These are phyloP conservation scores for Strigops habroptila DNA, from an alignment of 2,113 vertebrate genomes.

Conservation along the genomic window DNA sequence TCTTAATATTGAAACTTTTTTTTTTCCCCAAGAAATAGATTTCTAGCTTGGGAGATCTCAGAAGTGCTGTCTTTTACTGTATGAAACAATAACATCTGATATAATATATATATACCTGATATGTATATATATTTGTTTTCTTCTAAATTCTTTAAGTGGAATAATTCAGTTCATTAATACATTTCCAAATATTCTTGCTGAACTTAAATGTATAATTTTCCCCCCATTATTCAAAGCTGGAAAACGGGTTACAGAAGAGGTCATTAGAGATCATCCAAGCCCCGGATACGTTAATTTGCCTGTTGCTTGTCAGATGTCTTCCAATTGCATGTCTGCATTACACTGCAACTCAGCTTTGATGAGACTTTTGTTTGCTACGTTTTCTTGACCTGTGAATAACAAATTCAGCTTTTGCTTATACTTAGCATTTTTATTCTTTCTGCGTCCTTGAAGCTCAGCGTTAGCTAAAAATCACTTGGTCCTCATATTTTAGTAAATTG, in stretches of 20 bases:
- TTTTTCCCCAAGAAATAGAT: not conserved
- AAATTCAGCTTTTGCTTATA: not conserved
- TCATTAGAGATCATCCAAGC: constrained; percentile 63
- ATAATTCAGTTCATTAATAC: not conserved
- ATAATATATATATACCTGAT: not conserved
- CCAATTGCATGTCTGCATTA: not conserved
- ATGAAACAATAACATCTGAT: not conserved
- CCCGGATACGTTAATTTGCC: constrained; percentile 32
- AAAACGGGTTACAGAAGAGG: constrained; percentile 70
- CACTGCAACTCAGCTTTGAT: not conserved
- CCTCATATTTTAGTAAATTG: not conserved
- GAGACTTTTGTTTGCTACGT: not conserved
- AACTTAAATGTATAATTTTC: not conserved
- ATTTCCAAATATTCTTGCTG: not conserved
- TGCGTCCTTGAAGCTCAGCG: not conserved
- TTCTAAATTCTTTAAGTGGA: not conserved
- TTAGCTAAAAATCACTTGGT: not conserved
- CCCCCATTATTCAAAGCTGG: constrained; percentile 27
- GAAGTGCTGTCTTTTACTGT: not conserved
- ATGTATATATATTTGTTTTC: not conserved
- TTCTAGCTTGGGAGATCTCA: not conserved
- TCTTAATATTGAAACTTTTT: not conserved
- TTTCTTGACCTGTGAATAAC: not conserved
- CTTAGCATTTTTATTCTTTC: not conserved
- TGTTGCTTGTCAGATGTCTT: not conserved